Percentiles rank a stretch among this genome's conserved stretches.
These are phyloP conservation scores for Brachyptera putata DNA, from an alignment of 2,888 invertebrate genomes.

Conservation along the genomic window DNA sequence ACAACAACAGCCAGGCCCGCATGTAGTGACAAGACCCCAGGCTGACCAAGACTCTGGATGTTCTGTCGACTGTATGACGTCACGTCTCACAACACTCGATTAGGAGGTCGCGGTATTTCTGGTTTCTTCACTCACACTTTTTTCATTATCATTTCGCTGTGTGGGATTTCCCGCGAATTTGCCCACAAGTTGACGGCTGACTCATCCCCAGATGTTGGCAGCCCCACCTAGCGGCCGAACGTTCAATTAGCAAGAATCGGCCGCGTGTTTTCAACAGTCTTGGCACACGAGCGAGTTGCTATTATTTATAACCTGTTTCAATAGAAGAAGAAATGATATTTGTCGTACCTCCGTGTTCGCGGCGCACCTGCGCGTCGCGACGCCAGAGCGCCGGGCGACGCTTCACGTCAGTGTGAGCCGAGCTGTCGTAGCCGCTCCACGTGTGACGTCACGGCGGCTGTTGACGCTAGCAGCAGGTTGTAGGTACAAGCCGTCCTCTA, in stretches of 20 bases:
- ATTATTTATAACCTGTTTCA: constrained; percentile 13
- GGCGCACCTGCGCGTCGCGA: constrained; percentile 9
- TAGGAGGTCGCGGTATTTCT: too few relatives aligned
- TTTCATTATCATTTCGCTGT: background rate
- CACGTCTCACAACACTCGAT: too few relatives aligned
- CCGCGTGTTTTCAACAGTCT: constrained; percentile 3
- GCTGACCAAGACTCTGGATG: too few relatives aligned
- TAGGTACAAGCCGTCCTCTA: too few relatives aligned
- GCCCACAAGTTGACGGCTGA: too few relatives aligned
- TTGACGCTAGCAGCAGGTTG: too few relatives aligned
- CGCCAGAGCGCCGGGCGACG: background rate
- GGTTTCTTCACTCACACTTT: too few relatives aligned
- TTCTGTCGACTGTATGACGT: too few relatives aligned
- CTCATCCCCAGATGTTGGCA: too few relatives aligned
- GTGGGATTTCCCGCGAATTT: constrained; percentile 3
- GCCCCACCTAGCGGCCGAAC: constrained; percentile 20
- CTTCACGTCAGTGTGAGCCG: constrained; percentile 7
- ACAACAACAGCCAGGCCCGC: too few relatives aligned
- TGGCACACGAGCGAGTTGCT: constrained; percentile 8
- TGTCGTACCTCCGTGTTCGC: too few relatives aligned
- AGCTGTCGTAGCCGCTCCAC: background rate
- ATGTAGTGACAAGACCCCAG: too few relatives aligned
- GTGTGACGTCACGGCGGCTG: background rate
- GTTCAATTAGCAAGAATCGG: constrained; percentile 18
- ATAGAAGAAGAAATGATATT: background rate